Conservation (phyloP, 2,797 vertebrate species). For the Presbytis comata region DNA sequence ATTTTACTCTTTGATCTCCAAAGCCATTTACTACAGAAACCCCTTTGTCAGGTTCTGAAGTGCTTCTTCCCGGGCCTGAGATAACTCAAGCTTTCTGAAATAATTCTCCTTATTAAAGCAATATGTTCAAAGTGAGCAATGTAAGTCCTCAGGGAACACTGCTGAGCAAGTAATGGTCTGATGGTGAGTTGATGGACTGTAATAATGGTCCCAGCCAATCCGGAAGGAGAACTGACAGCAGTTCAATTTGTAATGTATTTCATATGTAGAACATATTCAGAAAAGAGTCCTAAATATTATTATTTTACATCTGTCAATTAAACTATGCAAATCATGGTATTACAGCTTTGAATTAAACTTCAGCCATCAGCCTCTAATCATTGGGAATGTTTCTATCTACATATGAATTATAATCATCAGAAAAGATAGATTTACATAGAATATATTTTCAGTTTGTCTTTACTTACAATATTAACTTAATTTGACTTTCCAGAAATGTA, state of each 20-base stretch:
- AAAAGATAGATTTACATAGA: constrained; percentile 68
- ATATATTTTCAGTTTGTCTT: constrained; percentile 61
- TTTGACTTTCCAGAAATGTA: neutral
- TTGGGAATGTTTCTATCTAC: constrained; percentile 6
- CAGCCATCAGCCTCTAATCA: constrained; percentile 67
- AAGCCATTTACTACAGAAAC: constrained; percentile 38
- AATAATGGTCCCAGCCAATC: constrained; percentile 48
- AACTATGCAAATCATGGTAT: constrained; percentile 69
- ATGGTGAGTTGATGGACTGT: constrained; percentile 47
- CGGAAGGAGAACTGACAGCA: constrained; percentile 58
- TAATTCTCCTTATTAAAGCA: constrained; percentile 74
- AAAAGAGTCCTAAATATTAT: constrained; percentile 49
- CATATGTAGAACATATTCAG: constrained; percentile 56
- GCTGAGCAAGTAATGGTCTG: constrained; percentile 56
- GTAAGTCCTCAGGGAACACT: neutral
- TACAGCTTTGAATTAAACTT: constrained; percentile 45
- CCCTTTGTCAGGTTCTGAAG: constrained; percentile 38
- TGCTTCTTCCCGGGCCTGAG: constrained; percentile 24
- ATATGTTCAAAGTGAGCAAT: constrained; percentile 63
- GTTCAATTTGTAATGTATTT: constrained; percentile 70
- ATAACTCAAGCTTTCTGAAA: constrained; percentile 60
- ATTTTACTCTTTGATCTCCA: constrained; percentile 39
- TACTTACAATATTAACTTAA: neutral
- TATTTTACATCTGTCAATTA: constrained; percentile 64
- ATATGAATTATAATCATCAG: constrained; percentile 66